Evolutionary conservation across 2,113 vertebrate genomes (phyloP).

Genomic region (Anolis sagrei): DNA sequence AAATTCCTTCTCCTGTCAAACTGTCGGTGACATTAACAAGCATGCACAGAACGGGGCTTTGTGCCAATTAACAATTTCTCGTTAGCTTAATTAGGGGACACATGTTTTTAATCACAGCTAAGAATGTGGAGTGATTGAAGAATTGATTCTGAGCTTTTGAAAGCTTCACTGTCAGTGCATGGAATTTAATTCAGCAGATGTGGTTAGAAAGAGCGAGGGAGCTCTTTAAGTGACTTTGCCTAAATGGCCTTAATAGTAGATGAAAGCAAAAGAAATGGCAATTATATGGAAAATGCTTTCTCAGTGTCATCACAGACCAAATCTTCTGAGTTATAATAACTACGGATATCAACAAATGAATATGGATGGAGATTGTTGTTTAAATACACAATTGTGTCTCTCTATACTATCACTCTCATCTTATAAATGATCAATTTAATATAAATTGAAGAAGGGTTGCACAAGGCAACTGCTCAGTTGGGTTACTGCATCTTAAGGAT

Average conservation of each 20-base stretch:
- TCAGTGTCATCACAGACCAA: neutral
- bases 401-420: neutral
- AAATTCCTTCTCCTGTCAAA: constrained; percentile 72
- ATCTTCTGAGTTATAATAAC: neutral
- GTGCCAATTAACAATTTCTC: constrained; percentile 83
- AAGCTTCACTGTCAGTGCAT: constrained; percentile 61
- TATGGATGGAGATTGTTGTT: neutral
- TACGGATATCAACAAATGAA: neutral
- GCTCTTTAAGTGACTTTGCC: constrained; percentile 35
- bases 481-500: neutral
- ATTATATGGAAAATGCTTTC: neutral
- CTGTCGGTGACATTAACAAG: constrained; percentile 81
- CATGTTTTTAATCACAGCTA: constrained; percentile 87
- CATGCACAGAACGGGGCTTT: constrained; percentile 68
- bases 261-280: constrained; percentile 28
- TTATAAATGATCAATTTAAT: neutral
- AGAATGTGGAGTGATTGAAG: constrained; percentile 77
- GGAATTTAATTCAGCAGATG: constrained; percentile 76
- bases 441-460: neutral
- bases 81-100: constrained; percentile 88
- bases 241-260: constrained; percentile 44
- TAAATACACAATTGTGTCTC: neutral
- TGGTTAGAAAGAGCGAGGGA: constrained; percentile 47
- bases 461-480: neutral
- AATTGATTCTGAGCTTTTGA: constrained; percentile 75